A percentile compares a stretch with the other conserved stretches of the same genome.
phyloP scores from a whole-genome alignment of 2,113 vertebrate species.

The Scomber scombrus region DNA sequence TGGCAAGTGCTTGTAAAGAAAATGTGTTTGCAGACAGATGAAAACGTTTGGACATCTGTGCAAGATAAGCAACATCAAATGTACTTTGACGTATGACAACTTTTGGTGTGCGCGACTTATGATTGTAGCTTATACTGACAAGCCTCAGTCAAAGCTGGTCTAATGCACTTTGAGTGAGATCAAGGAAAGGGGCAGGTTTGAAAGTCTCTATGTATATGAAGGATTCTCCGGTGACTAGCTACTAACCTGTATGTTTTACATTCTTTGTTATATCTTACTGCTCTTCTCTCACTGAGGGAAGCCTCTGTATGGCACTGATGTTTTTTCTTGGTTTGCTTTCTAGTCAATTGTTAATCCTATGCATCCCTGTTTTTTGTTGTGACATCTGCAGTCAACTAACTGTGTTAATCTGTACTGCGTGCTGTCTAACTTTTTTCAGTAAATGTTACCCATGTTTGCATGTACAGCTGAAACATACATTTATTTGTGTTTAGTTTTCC shows the following conservation, averaged over 20 bases:
- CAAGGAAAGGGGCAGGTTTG: constrained; percentile 27
- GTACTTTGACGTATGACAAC: constrained; percentile 43
- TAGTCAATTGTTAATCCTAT: constrained; percentile 57
- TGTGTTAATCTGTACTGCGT: constrained; percentile 50
- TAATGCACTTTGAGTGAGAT: constrained; percentile 55
- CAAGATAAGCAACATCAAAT: not conserved
- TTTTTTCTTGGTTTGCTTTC: constrained; percentile 12
- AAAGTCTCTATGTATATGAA: constrained; percentile 6
- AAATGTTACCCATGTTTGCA: constrained; percentile 69
- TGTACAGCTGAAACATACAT: constrained; percentile 59
- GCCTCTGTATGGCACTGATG: constrained; percentile 20
- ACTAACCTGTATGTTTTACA: constrained; percentile 50
- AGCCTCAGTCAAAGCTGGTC: constrained; percentile 35
- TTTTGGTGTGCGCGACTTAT: constrained; percentile 53
- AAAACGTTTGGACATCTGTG: constrained; percentile 2
- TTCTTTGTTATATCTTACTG: constrained; percentile 25
- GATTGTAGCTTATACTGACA: constrained; percentile 67
- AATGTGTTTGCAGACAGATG: constrained; percentile 17
- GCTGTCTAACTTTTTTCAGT: constrained; percentile 21
- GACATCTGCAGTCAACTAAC: constrained; percentile 35
- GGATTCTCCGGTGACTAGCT: constrained; percentile 57
- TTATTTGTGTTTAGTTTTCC: constrained; percentile 68
- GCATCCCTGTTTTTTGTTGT: constrained; percentile 60
- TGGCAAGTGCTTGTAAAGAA: constrained; percentile 38
- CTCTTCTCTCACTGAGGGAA: constrained; percentile 44